Evolutionary conservation across 2,797 vertebrate genomes (phyloP).

Genomic region (Clarias laeviceps): DNA sequence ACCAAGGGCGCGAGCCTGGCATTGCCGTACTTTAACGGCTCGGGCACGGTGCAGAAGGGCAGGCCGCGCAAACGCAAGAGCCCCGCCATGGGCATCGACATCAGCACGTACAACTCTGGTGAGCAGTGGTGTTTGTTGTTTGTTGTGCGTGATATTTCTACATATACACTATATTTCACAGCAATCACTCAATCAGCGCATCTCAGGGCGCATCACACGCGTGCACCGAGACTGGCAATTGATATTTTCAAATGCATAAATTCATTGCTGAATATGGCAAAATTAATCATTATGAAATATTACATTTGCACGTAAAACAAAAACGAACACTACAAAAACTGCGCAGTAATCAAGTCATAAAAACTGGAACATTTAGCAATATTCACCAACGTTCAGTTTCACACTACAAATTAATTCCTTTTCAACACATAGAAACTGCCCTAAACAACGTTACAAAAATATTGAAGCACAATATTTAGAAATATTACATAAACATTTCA

Average conservation of each 20-base stretch:
- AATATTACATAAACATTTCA: background rate
- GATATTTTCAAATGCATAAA: background rate
- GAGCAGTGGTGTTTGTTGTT: conserved; percentile 31
- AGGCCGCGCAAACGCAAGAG: conserved; percentile 95
- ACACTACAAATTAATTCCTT: background rate
- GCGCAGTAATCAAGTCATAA: background rate
- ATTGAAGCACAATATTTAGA: background rate
- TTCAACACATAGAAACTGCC: no score
- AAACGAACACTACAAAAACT: background rate
- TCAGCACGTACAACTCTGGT: conserved; percentile 94
- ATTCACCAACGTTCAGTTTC: background rate
- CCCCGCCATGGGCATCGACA: conserved; percentile 93
- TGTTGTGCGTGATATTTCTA: background rate
- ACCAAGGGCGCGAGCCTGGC: conserved; percentile 87
- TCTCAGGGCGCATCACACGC: background rate
- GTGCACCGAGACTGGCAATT: background rate
- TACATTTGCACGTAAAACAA: background rate
- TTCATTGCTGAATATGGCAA: no score
- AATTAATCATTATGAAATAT: no score
- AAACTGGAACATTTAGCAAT: background rate
- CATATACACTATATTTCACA: background rate
- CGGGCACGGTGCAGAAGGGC: conserved; percentile 92
- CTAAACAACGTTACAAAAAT: no score
- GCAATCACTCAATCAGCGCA: background rate
- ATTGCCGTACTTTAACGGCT: conserved; percentile 95